A percentile compares a stretch with the other conserved stretches of the same genome.
phyloP scores from a whole-genome alignment of 1,140 invertebrate species.

The Drosophila gunungcola region DNA sequence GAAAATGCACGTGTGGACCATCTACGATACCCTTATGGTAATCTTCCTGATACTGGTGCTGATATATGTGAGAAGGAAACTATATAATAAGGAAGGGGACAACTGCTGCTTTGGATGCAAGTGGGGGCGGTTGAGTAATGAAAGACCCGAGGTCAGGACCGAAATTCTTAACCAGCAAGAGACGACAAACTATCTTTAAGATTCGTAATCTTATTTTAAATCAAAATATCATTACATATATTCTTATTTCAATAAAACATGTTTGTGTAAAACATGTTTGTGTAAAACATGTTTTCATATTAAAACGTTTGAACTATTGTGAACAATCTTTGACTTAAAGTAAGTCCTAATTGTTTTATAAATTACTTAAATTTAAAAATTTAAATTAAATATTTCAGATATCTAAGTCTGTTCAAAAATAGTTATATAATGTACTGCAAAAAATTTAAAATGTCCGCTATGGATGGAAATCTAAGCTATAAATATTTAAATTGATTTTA shows the following conservation, averaged over 20 bases:
- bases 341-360: too few species aligned
- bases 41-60: conserved; percentile 15
- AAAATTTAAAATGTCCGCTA: too few species aligned
- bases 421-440: too few species aligned
- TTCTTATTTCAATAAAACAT: neutral
- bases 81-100: conserved; percentile 3
- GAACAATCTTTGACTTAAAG: too few species aligned
- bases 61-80: conserved; percentile 8
- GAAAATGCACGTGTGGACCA: conserved; percentile 13
- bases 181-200: neutral
- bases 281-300: too few species aligned
- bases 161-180: conserved; percentile 1
- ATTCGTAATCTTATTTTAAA: neutral
- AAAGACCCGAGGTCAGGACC: neutral
- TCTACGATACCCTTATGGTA: conserved; percentile 17
- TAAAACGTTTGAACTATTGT: too few species aligned
- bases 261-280: neutral
- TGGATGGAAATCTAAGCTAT: too few species aligned
- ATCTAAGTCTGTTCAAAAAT: too few species aligned
- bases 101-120: conserved; percentile 30
- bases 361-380: too few species aligned
- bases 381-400: too few species aligned
- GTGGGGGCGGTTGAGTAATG: conserved; percentile 2
- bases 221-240: neutral
- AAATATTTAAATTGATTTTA: too few species aligned